phyloP scores from a whole-genome alignment of 1,140 invertebrate genomes.

The Temnothorax curvispinosus region DNA sequence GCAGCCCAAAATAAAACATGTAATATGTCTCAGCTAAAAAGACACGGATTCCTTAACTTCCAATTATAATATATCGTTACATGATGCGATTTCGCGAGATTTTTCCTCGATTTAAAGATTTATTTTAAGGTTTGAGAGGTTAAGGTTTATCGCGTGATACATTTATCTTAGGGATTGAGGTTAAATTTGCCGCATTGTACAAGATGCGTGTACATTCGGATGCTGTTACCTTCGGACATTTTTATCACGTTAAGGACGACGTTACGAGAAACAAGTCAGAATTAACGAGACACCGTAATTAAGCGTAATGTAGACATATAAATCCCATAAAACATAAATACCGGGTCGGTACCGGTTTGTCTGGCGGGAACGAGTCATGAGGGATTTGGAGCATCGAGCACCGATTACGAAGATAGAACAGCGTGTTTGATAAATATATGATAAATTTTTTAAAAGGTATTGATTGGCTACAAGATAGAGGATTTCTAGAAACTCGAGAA shows the following conservation, averaged over 20 bases:
- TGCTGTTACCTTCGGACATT: conserved; percentile 66
- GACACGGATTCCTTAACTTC: neutral
- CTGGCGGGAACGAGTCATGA: conserved; percentile 61
- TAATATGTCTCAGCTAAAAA: neutral
- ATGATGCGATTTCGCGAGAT: neutral
- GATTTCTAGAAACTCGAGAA: too few species aligned
- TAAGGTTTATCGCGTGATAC: neutral
- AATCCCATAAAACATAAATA: conserved; percentile 63
- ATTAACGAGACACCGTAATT: conserved; percentile 1
- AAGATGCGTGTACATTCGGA: neutral
- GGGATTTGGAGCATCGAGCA: neutral
- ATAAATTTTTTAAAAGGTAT: too few species aligned
- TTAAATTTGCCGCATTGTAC: neutral
- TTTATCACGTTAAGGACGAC: conserved; percentile 6
- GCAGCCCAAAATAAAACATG: neutral
- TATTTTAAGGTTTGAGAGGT: neutral
- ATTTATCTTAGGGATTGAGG: neutral
- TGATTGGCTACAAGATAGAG: too few species aligned
- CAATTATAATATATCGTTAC: neutral
- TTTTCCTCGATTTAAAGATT: neutral
- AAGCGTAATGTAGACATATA: neutral
- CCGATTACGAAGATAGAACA: neutral
- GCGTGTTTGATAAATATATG: too few species aligned
- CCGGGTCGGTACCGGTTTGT: conserved; percentile 64
- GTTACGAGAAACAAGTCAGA: conserved; percentile 30